phyloP scores from a whole-genome alignment of 2,888 invertebrate genomes.

The Malachius bipustulatus region DNA sequence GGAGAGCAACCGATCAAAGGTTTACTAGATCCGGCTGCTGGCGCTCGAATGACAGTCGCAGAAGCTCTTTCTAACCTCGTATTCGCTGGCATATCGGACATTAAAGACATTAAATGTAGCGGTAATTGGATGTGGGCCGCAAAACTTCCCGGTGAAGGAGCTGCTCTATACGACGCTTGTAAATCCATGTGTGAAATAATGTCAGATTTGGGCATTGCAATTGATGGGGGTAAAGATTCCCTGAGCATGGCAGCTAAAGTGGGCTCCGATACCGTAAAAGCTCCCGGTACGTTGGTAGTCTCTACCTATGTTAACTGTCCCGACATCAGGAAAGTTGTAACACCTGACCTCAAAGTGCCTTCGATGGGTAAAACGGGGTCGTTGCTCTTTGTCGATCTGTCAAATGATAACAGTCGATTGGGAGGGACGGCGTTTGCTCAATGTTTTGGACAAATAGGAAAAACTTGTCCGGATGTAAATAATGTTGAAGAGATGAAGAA shows the following conservation, averaged over 20 bases:
- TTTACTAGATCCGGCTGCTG: constrained; percentile 67
- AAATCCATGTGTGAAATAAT: constrained; percentile 77
- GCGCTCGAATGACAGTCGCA: constrained; percentile 88
- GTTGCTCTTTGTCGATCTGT: constrained; percentile 69
- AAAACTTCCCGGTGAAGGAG: constrained; percentile 86
- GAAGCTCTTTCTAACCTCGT: constrained; percentile 90
- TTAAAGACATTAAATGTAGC: constrained; percentile 90
- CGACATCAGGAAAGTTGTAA: constrained; percentile 71
- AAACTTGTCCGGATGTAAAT: constrained; percentile 69
- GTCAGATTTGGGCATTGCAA: constrained; percentile 62
- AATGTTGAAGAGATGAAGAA: constrained; percentile 52
- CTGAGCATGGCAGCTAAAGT: constrained; percentile 93
- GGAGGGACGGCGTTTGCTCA: constrained; percentile 93
- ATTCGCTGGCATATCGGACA: constrained; percentile 51
- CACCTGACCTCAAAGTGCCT: constrained; percentile 80
- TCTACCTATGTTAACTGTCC: constrained; percentile 94
- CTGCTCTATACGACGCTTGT: constrained; percentile 77
- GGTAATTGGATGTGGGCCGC: constrained; percentile 99
- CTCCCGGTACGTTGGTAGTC: constrained; percentile 86
- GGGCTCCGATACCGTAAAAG: constrained; percentile 53
- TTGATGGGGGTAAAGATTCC: constrained; percentile 97
- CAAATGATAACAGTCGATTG: constrained; percentile 59
- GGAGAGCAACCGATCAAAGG: constrained; percentile 97
- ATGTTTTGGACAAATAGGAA: constrained; percentile 59
- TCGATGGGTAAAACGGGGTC: constrained; percentile 46